Evolutionary conservation across 2,797 vertebrate species (phyloP), one percentile per base, ranked within the genome.

Genomic region (Thripadectes ignobilis): DNA sequence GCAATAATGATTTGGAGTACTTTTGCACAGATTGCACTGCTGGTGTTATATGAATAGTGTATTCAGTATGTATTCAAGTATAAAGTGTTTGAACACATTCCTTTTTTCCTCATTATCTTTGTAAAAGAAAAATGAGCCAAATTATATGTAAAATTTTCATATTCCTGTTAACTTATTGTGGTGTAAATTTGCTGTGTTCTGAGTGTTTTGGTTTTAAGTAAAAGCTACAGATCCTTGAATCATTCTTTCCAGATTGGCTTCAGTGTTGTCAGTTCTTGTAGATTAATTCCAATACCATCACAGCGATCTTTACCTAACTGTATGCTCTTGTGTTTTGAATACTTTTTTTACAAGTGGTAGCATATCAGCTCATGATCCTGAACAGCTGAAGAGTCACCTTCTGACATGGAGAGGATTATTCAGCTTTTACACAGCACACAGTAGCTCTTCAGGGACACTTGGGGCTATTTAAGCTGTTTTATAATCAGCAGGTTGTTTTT

Each of bases 351-450:
- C 96, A 95, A 98, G 97, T 97, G 93, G 97, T 96, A 96, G 97
- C 98, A 95, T 97, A 97, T 97, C 97, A 97, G 97, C 97, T 98
- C 96, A 90, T 98, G 98, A 99, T 98, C 97, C 98, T 86, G 95
- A 98, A 99, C 99, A 99, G 99, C 99, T 99, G 99, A 99, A 98
- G 97, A 97, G 95, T 98, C 98, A 98, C 98, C 98, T 97, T 94
- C 95, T 98, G 98, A 98, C 99, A 98, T 97, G 93, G 88, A 91
- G 73, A 96, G 97, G 98, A 98, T 99, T 98, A 98, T 98, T 98
- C 94, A 91, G 92, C 93, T 96, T 97, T 98, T 95, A 97, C 97
- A 97, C 97, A 97, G 97, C 95, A 97, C 97, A 98, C 97, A 97
- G 98, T 98, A 98, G 98, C 97, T 98, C 97, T 94, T 97, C 83